Percentiles rank a stretch among this genome's conserved stretches.
Conservation (phyloP, 2,113 vertebrate species). For the Grammomys dolichurus region DNA sequence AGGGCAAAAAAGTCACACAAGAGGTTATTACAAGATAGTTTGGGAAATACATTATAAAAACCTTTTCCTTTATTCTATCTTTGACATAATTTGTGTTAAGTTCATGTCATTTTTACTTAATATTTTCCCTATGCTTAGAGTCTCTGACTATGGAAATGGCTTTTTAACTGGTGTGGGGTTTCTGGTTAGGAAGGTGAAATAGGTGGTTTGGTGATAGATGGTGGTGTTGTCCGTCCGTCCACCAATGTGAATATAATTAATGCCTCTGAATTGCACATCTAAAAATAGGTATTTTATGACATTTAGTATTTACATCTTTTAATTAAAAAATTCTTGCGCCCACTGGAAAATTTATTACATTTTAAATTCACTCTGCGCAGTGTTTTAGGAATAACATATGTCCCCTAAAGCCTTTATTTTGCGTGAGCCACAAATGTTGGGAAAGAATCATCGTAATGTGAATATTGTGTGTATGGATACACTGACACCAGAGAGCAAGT, state of each 20-base stretch:
- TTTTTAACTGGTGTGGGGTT: neutral
- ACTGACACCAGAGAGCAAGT: neutral
- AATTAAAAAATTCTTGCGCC: neutral
- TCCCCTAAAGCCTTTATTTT: neutral
- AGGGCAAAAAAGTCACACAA: neutral
- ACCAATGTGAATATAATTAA: neutral
- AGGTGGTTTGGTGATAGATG: neutral
- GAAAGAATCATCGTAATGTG: neutral
- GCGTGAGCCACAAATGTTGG: neutral
- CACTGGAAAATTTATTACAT: neutral
- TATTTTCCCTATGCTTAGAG: conserved; percentile 11
- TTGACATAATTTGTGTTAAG: neutral
- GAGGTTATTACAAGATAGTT: neutral
- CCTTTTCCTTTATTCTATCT: neutral
- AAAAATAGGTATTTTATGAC: neutral
- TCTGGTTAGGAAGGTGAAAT: neutral
- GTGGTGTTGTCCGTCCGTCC: neutral
- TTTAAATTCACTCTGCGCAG: neutral
- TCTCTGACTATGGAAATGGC: neutral
- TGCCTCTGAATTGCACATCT: neutral
- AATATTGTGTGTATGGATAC: neutral
- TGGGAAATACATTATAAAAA: neutral
- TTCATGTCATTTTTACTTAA: neutral
- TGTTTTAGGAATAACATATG: neutral
- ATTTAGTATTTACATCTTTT: neutral